Conservation (phyloP, 2,113 vertebrate genomes). For the Spea bombifrons region DNA sequence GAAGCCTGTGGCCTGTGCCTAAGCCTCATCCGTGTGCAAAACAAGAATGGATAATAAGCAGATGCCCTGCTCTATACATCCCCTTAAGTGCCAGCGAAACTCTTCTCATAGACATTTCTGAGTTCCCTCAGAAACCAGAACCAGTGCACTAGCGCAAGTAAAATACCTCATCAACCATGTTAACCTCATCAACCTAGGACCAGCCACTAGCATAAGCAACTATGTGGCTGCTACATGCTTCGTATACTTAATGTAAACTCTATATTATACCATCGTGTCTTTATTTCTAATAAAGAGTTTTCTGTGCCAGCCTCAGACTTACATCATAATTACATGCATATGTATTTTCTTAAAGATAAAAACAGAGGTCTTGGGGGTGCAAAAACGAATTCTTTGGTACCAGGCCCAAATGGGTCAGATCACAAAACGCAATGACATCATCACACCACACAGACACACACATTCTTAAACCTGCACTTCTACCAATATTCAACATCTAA, state of each 20-base stretch:
- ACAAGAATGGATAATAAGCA: conserved; percentile 24
- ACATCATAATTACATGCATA: not conserved
- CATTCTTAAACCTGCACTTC: too few relatives aligned
- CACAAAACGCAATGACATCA: too few relatives aligned
- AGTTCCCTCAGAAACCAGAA: not conserved
- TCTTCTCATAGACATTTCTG: not conserved
- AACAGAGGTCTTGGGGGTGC: too few relatives aligned
- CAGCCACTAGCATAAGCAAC: not conserved
- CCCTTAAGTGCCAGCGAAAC: not conserved
- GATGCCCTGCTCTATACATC: not conserved
- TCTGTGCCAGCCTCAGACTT: not conserved
- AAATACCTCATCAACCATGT: too few relatives aligned
- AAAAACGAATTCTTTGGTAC: too few relatives aligned
- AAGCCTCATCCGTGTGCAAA: conserved; percentile 39
- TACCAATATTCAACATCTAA: too few relatives aligned
- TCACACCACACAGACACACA: too few relatives aligned
- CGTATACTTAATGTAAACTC: not conserved
- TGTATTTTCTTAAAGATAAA: too few relatives aligned
- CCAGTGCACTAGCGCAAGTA: too few relatives aligned
- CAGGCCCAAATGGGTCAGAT: too few relatives aligned
- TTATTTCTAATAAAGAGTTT: not conserved
- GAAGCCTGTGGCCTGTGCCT: conserved; percentile 39
- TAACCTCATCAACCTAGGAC: too few relatives aligned
- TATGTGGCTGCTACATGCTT: not conserved
- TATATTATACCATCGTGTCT: not conserved